These are phyloP conservation scores for Oenanthe melanoleuca DNA, from an alignment of 2,113 vertebrate genomes.

Conservation along the genomic window DNA sequence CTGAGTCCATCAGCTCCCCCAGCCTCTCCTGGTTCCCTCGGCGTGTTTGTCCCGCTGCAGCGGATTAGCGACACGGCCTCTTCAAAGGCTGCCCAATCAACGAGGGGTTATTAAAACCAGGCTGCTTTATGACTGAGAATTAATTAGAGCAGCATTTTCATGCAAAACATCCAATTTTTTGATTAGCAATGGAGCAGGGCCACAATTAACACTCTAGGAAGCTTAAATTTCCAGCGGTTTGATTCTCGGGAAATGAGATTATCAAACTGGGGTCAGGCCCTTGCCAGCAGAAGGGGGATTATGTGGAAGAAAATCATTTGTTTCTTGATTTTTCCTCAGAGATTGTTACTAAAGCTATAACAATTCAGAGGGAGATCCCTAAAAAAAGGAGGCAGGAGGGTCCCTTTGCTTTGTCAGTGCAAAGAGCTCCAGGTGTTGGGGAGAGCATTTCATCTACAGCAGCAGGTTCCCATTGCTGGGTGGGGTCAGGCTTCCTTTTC, in stretches of 20 bases:
- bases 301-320: constrained; percentile 62
- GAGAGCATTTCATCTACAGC: background rate
- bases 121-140: constrained; percentile 84
- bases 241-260: constrained; percentile 84
- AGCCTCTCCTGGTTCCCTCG: constrained; percentile 73
- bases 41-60: constrained; percentile 58
- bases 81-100: constrained; percentile 85
- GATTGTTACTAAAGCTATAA: constrained; percentile 45
- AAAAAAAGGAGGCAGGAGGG: background rate
- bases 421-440: background rate
- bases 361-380: background rate
- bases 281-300: constrained; percentile 75
- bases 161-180: constrained; percentile 88
- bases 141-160: constrained; percentile 87
- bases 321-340: constrained; percentile 72
- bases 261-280: constrained; percentile 81
- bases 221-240: constrained; percentile 81
- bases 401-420: background rate
- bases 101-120: constrained; percentile 82
- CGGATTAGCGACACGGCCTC: constrained; percentile 75
- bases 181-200: constrained; percentile 83
- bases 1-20: constrained; percentile 54
- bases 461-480: background rate
- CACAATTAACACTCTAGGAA: constrained; percentile 83
- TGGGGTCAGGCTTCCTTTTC: background rate